Percentiles rank a stretch among this genome's conserved stretches.
Evolutionary conservation across 2,888 invertebrate species (phyloP).

Genomic region (Drosophila neonasuta): DNA sequence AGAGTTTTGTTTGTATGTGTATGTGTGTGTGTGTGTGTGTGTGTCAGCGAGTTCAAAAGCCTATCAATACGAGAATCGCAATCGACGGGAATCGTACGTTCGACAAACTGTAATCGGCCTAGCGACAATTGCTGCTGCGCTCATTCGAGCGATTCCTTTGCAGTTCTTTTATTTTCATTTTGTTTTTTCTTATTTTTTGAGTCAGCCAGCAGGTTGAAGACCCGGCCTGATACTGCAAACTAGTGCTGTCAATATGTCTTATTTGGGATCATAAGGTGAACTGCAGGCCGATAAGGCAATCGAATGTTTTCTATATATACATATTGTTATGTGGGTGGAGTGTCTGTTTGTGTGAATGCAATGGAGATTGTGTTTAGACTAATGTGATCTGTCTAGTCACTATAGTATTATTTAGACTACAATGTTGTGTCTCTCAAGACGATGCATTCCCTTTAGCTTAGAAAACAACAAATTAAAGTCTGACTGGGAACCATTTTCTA

Average conservation of each 20-base stretch:
- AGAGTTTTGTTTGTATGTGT: constrained; percentile 5
- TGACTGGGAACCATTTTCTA: neutral
- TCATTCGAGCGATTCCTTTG: constrained; percentile 21
- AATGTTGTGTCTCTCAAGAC: neutral
- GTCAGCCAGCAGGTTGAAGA: constrained; percentile 52
- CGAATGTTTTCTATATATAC: constrained; percentile 18
- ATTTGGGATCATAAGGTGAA: constrained; percentile 44
- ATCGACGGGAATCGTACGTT: constrained; percentile 22
- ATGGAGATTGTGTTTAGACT: constrained; percentile 1
- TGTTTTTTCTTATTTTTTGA: neutral
- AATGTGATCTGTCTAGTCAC: neutral
- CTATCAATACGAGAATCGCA: constrained; percentile 52
- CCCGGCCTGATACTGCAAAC: constrained; percentile 14
- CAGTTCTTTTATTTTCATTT: neutral
- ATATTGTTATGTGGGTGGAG: constrained; percentile 39
- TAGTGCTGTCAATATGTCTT: constrained; percentile 13
- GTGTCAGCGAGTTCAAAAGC: constrained; percentile 69
- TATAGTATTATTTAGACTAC: neutral
- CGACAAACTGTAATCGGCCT: constrained; percentile 17
- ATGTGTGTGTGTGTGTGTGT: constrained; percentile 4
- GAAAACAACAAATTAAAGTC: neutral
- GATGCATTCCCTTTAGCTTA: constrained; percentile 1
- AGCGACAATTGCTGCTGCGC: constrained; percentile 38
- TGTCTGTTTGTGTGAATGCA: too few relatives aligned
- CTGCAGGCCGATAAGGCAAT: constrained; percentile 37